Evolutionary conservation across 2,888 invertebrate genomes (phyloP), one percentile per base, ranked within the genome.

Genomic region (Lepeophtheirus nordmannii): DNA sequence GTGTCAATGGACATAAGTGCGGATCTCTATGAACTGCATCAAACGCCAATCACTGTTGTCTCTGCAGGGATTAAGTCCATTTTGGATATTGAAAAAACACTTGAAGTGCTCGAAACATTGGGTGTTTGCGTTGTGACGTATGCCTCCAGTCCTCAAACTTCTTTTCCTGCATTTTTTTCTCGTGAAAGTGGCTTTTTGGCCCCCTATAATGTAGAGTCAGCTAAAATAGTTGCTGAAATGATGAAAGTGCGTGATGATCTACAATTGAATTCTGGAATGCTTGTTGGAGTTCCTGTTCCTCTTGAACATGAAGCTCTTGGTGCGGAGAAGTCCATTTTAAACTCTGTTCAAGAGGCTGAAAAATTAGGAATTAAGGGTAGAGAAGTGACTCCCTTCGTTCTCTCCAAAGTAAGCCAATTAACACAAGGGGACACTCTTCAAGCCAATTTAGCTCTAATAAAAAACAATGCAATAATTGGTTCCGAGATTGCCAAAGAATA

Each of bases 21-120:
- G 0, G 98, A 98, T 77, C 80, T 99, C 63, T 83, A 82, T 10
- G 96, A 98, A 76, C 79, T 98, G 65, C 88, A 92, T 0, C 82
- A 85, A 67, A 89, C 86, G 68, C 85, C 85, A 14, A 84, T 96
- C 0, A 83, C 89, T 59, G 93, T 98, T 9, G 85, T 99, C 1
- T 94, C 91, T 71, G 89, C 94, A 72, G 98, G 98, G 1, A 85
- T 94, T 67, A 98, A 98, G 77, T 94, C 96, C 22, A 96, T 98
- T 71, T 80, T 99, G 67, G 98, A 99, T 75, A 90, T 98, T 71
- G 86, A 85, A 5, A 85, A 85, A 74, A 97, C 97, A 0, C 79
- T 98, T 60, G 97, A 98, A 75, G 94, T 85, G 75, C 78, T 98
- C 79, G 96, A 97, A 80, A 97, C 94, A 0, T 85, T 68, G 75